A percentile compares a stretch with the other conserved stretches of the same genome.
phyloP scores from a whole-genome alignment of 2,113 vertebrate genomes.

The Poecile atricapillus region DNA sequence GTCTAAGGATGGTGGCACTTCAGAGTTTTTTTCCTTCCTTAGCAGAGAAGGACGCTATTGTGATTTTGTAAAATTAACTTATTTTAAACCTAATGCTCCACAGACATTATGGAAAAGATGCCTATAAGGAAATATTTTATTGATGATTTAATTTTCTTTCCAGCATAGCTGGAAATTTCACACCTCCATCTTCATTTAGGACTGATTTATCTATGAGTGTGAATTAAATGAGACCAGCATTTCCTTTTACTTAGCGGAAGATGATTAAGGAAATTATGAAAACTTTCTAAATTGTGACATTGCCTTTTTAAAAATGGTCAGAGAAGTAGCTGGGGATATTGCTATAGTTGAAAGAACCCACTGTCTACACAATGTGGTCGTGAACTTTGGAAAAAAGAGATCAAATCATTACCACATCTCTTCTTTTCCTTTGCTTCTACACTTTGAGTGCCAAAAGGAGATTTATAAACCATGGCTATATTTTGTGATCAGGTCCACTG shows the following conservation, averaged over 20 bases:
- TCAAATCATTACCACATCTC: not conserved
- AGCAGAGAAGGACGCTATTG: not conserved
- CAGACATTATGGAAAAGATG: not conserved
- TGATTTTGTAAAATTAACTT: not conserved
- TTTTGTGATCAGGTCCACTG: not conserved
- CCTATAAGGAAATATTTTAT: not conserved
- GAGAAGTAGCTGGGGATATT: not conserved
- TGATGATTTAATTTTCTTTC: not conserved
- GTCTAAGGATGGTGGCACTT: not conserved
- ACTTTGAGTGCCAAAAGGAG: not conserved
- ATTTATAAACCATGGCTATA: not conserved
- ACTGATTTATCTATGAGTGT: not conserved
- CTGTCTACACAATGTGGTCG: not conserved
- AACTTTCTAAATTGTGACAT: not conserved
- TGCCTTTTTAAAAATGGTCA: not conserved
- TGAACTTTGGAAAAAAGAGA: not conserved
- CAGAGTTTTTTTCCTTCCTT: not conserved
- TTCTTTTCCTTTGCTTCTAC: not conserved
- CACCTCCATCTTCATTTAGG: not conserved
- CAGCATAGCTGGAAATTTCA: not conserved
- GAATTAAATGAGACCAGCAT: not conserved
- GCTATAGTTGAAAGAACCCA: not conserved
- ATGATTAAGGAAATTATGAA: not conserved
- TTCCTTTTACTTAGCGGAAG: not conserved
- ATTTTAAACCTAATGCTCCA: not conserved